Conservation (phyloP, 2,888 invertebrate genomes). For the Bedellia somnulentella region DNA sequence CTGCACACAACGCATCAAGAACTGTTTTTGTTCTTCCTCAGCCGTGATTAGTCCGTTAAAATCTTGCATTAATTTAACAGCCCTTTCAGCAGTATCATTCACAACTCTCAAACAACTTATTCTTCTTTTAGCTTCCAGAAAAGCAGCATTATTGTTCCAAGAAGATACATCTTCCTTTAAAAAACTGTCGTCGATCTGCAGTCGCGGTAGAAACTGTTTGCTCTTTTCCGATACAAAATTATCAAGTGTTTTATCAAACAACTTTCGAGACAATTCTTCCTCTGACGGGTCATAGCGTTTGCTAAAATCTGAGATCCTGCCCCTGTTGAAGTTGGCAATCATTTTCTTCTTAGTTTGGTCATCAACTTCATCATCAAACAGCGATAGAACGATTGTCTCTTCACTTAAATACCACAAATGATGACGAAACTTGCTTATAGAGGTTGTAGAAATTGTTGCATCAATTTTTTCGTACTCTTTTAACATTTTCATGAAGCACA, state of each 20-base stretch:
- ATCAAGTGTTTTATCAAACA: constrained; percentile 4
- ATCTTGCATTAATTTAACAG: too few species aligned
- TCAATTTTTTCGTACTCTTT: too few species aligned
- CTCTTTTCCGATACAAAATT: constrained; percentile 2
- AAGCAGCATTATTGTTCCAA: background rate
- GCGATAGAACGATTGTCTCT: too few species aligned
- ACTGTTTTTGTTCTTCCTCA: too few species aligned
- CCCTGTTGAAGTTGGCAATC: too few species aligned
- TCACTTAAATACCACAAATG: too few species aligned
- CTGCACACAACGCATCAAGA: constrained; percentile 10
- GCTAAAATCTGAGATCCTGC: too few species aligned
- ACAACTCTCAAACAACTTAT: constrained; percentile 6
- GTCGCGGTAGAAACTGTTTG: constrained; percentile 4
- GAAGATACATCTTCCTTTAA: background rate
- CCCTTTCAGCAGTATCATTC: too few species aligned
- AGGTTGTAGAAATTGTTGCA: constrained; percentile 5
- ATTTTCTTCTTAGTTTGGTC: too few species aligned
- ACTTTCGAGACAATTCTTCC: constrained; percentile 5
- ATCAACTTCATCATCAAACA: too few species aligned
- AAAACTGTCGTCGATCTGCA: constrained; percentile 5
- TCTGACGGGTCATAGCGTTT: too few species aligned
- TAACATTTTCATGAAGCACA: too few species aligned
- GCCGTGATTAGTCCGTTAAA: constrained; percentile 12
- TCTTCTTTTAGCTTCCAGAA: constrained; percentile 4
- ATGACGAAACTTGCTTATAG: constrained; percentile 6